These are phyloP conservation scores for Dynastes maya DNA, from an alignment of 2,888 invertebrate genomes.

Conservation along the genomic window DNA sequence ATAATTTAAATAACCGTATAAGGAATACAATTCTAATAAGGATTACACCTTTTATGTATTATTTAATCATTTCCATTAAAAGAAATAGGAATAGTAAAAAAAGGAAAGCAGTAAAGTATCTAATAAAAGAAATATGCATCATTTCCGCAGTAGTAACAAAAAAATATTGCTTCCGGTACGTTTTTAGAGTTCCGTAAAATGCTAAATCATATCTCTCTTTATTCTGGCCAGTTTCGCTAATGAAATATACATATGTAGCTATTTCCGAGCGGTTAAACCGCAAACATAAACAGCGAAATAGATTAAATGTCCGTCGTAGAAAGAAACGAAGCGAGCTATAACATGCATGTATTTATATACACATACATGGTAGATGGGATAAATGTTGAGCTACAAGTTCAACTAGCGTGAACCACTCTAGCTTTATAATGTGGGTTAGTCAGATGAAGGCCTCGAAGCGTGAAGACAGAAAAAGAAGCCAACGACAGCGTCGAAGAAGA, in stretches of 20 bases:
- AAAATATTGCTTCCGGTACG: no score
- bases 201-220: no score
- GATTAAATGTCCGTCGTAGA: neutral
- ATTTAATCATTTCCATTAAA: no score
- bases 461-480: constrained; percentile 28
- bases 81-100: no score
- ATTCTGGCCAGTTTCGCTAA: no score
- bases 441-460: constrained; percentile 45
- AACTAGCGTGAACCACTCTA: constrained; percentile 32
- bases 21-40: no score
- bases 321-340: constrained; percentile 6
- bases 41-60: no score
- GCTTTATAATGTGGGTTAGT: constrained; percentile 41
- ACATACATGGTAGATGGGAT: constrained; percentile 12
- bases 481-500: constrained; percentile 2
- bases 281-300: neutral
- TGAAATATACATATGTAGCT: neutral
- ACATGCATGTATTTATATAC: constrained; percentile 8
- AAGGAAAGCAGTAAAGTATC: no score
- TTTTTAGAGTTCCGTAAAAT: no score
- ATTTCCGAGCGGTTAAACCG: constrained; percentile 3
- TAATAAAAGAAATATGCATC: no score
- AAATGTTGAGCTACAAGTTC: constrained; percentile 32
- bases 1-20: no score
- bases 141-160: no score